Evolutionary conservation across 2,113 vertebrate genomes (phyloP).

Genomic region (Dicrurus megarhynchus): DNA sequence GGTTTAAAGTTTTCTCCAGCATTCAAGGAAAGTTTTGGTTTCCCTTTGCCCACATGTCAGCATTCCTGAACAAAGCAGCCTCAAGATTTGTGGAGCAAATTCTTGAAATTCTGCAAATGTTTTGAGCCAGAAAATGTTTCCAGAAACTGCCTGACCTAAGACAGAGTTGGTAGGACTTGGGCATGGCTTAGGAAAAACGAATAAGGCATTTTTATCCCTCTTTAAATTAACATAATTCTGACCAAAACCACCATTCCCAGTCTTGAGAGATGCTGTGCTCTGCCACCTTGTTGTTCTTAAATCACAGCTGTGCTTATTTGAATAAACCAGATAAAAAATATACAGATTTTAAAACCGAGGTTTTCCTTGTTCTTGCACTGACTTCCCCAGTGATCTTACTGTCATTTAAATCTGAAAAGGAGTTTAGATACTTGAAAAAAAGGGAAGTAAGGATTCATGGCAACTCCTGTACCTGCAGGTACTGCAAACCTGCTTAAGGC

Average conservation of each 20-base stretch:
- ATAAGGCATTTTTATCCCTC: neutral
- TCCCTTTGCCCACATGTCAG: slow-evolving; percentile 43
- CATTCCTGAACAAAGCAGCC: slow-evolving; percentile 42
- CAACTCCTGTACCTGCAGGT: neutral
- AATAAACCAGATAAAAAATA: neutral
- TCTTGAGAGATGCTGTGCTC: neutral
- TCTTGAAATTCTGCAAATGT: slow-evolving; percentile 45
- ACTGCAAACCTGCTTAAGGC: neutral
- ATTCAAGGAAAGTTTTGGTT: slow-evolving; percentile 35
- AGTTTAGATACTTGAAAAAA: neutral
- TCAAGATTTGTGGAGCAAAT: slow-evolving; percentile 40
- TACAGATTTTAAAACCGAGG: neutral
- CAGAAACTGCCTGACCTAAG: slow-evolving; percentile 6
- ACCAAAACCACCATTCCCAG: neutral
- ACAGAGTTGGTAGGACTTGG: neutral
- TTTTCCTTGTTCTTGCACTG: neutral
- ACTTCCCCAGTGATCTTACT: neutral
- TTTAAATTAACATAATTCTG: neutral
- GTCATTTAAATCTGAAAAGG: neutral
- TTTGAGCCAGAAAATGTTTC: slow-evolving; percentile 24
- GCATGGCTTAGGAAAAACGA: neutral
- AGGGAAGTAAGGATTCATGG: neutral
- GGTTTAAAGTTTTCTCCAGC: slow-evolving; percentile 17
- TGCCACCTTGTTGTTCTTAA: neutral
- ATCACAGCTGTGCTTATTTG: neutral